These are phyloP conservation scores for Drosophila lacteicornis DNA, from an alignment of 1,140 invertebrate genomes.

Conservation along the genomic window DNA sequence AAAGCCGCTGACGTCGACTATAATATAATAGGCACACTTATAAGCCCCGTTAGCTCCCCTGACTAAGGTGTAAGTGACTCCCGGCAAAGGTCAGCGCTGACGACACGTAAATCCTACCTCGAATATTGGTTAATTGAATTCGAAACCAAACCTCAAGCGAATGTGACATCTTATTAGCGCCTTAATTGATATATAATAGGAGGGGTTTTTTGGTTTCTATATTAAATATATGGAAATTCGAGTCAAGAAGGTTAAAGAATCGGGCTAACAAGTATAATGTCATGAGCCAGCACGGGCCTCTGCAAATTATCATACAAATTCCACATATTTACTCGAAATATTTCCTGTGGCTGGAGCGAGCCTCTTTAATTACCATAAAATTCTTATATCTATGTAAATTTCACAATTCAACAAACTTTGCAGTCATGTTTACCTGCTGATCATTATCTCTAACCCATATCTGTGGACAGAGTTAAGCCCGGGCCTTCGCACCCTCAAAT, in stretches of 20 bases:
- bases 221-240: constrained; percentile 31
- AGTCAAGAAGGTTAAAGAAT: constrained; percentile 19
- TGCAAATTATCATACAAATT: constrained; percentile 16
- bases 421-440: background rate
- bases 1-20: constrained; percentile 58
- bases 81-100: constrained; percentile 63
- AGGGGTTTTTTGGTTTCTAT: constrained; percentile 4
- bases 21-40: constrained; percentile 4
- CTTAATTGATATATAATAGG: constrained; percentile 46
- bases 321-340: background rate
- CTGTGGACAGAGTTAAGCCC: background rate
- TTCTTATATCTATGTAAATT: constrained; percentile 14
- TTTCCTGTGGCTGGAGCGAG: constrained; percentile 7
- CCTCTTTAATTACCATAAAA: constrained; percentile 13
- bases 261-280: too few relatives aligned
- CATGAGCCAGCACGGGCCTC: background rate
- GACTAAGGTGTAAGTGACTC: constrained; percentile 11
- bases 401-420: background rate
- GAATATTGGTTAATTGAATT: constrained; percentile 47
- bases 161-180: constrained; percentile 64
- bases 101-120: constrained; percentile 38
- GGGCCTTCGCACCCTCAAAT: constrained; percentile 23
- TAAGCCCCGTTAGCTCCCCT: constrained; percentile 33
- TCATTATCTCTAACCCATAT: constrained; percentile 29
- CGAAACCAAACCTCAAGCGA: constrained; percentile 31